Evolutionary conservation across 1,140 invertebrate species (phyloP), one percentile per base, ranked within the genome.

Genomic region (Leptinotarsa undecemlineata): DNA sequence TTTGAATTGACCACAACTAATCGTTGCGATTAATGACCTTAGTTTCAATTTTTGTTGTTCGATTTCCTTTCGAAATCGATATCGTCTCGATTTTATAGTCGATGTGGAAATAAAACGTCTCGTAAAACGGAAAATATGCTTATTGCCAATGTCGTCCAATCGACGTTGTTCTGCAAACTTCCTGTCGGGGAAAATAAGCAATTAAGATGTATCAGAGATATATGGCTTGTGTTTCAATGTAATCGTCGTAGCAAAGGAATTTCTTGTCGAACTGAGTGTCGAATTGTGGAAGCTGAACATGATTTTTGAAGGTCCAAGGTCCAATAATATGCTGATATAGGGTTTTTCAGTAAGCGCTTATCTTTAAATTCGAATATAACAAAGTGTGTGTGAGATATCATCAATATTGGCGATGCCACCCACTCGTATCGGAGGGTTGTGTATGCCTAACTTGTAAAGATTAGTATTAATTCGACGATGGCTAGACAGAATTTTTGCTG

Each of bases 81-180:
- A 57, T 57, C 15, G n/a, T 17, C 51, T 15, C n/a, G 15, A 57
- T 57, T 57, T 57, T 57, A 19, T 57, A 57, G 51, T 15, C 15
- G 51, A 57, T n/a, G n/a, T 57, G 15, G 51, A 57, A 17, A 57
- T 57, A 17, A 42, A 57, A 57, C 51, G 51, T 57, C 51, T 57
- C 51, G 51, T 57, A 57, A 57, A 57, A 57, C 15, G 15, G n/a
- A 57, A 57, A 17, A 17, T 57, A 57, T 57, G 51, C 15, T 57
- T 57, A 19, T 57, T 57, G 51, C n/a, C 51, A 57, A 57, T 57
- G 51, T 57, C 51, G 51, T 57, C n/a, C 51, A 19, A 57, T 57
- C 51, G 51, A 57, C n/a, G 51, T 57, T 57, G n/a, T 57, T 57
- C 51, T 14, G 51, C 51, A 15, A 57, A 57, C 51, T 57, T 57